These are phyloP conservation scores for Agonopterix subpropinquella DNA, from an alignment of 2,888 invertebrate genomes.

Conservation along the genomic window DNA sequence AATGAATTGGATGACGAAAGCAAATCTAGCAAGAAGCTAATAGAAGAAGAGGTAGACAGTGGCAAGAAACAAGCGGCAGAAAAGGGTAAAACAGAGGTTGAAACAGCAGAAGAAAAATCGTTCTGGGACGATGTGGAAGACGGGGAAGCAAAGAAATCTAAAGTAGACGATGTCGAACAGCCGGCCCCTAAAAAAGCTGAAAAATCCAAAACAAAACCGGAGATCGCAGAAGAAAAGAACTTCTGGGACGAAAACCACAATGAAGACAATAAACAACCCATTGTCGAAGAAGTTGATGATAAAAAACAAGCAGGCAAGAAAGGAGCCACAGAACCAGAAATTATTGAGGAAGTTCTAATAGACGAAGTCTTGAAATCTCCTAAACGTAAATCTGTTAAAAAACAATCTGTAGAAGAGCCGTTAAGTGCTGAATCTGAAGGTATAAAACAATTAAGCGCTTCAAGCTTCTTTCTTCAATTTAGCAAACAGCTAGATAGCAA, in stretches of 20 bases:
- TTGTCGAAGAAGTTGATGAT: conserved; percentile 39
- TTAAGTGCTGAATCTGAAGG: conserved; percentile 71
- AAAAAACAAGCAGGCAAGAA: conserved; percentile 46
- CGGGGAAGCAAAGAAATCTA: conserved; percentile 31
- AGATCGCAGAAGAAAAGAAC: conserved; percentile 46
- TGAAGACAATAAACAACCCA: conserved; percentile 39
- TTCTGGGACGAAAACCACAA: conserved; percentile 62
- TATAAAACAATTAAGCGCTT: conserved; percentile 54
- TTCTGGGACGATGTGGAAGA: conserved; percentile 49
- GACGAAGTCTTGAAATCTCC: conserved; percentile 49
- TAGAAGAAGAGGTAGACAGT: conserved; percentile 34
- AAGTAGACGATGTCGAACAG: conserved; percentile 31
- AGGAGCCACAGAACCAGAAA: conserved; percentile 47
- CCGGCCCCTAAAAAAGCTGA: conserved; percentile 25
- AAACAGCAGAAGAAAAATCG: conserved; percentile 39
- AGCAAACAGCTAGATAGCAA: conserved; percentile 58
- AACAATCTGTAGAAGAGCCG: conserved; percentile 59
- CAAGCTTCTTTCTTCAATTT: conserved; percentile 48
- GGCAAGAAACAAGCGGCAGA: conserved; percentile 32
- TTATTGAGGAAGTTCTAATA: conserved; percentile 47
- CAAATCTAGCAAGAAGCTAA: conserved; percentile 31
- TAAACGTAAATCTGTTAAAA: conserved; percentile 64
- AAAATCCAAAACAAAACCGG: conserved; percentile 45
- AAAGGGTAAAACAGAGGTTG: conserved; percentile 41
- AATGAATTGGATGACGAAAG: conserved; percentile 61